Base-by-base conservation (phyloP, 1,140 invertebrate genomes). In the Atta texana region DNA sequence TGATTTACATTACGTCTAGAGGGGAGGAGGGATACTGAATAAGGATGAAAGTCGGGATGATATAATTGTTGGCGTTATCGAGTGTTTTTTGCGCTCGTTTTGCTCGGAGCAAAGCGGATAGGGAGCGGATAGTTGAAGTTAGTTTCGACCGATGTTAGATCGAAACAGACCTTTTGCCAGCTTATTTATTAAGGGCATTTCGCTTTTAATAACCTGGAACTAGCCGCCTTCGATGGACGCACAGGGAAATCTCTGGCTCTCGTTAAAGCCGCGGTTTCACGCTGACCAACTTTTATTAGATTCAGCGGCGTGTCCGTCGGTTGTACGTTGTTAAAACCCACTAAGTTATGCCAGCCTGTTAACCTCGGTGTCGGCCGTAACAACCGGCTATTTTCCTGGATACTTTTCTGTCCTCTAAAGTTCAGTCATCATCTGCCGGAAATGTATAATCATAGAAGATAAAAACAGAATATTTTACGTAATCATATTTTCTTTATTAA, bases 271-370 rank as follows among this genome's bases (percentile, higher is more conserved):
- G 91, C 87, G 92, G 88, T 93, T 93, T 92, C 91, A 92, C 90
- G 93, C 89, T 93, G 92, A 93, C 92, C 92, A 93, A 93, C 93
- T 93, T 93, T 93, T 93, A 93, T 93, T 93, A 92, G 89, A 93
- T 90, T 85, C 85, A 80, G 72, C 86, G 74, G 81, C 86, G 85
- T 88, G 88, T 75, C 87, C 85, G 85, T 86, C 88, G 87, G 61
- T 82, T 86, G 61, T 31, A 44, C 39, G 88, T 92, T 92, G 87
- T 86, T 87, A 91, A 93, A 91, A 89, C 91, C 82, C 55, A 87
- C 87, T 88, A 91, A 90, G 86, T 91, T 91, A 91, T 88, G 89
- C 89, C 57, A 28, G 68, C 14, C 63, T 75, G 89, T 90, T 90
- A 88, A 76, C 81, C 86, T 55, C 75, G 75, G 77, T 84, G 85